Evolutionary conservation across 2,888 invertebrate genomes (phyloP).

Genomic region (Amphipyra tragopoginis): DNA sequence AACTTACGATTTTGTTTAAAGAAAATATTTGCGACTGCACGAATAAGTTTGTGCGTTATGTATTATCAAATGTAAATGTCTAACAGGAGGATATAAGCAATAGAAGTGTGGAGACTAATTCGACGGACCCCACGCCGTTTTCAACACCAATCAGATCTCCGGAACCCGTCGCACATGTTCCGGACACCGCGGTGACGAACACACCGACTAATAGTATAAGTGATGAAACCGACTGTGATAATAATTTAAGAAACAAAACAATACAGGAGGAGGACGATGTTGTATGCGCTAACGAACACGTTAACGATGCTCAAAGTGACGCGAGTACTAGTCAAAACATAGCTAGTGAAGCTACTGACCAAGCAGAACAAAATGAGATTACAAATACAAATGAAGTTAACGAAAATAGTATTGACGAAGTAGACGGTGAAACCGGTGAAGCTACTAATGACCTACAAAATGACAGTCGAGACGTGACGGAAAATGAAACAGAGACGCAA

Average conservation of each 20-base stretch:
- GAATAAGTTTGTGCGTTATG: conserved; percentile 73
- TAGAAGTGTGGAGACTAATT: conserved; percentile 79
- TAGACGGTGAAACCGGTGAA: conserved; percentile 22
- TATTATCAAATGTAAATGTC: conserved; percentile 77
- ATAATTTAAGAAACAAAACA: conserved; percentile 82
- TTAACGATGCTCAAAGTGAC: conserved; percentile 72
- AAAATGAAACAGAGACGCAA: conserved; percentile 8
- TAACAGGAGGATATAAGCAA: conserved; percentile 87
- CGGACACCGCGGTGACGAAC: conserved; percentile 37
- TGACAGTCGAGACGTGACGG: conserved; percentile 23
- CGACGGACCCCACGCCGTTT: conserved; percentile 80
- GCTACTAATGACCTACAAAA: conserved; percentile 20
- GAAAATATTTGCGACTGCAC: conserved; percentile 57
- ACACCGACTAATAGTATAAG: conserved; percentile 78
- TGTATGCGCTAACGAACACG: conserved; percentile 79
- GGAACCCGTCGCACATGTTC: conserved; percentile 55
- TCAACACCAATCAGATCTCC: conserved; percentile 82
- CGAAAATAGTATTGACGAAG: conserved; percentile 31
- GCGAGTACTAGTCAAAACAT: conserved; percentile 71
- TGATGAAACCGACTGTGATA: conserved; percentile 87
- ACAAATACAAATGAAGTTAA: conserved; percentile 26
- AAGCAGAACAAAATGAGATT: conserved; percentile 41
- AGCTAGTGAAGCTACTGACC: conserved; percentile 30
- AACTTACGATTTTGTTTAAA: conserved; percentile 4
- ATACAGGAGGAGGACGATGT: conserved; percentile 85